Conservation (phyloP, 2,888 invertebrate genomes). For the Euplexia lucipara region DNA sequence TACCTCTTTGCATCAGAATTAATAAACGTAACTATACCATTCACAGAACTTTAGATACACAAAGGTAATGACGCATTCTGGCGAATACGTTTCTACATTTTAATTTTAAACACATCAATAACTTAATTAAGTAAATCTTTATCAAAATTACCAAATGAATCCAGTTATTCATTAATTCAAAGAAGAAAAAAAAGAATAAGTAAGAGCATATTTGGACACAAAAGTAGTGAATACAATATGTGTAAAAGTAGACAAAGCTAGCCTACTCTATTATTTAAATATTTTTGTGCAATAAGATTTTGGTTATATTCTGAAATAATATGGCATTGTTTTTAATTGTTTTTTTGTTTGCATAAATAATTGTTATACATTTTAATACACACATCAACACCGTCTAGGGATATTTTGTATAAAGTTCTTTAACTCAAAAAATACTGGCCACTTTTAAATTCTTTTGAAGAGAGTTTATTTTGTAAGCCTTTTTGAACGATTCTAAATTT, state of each 20-base stretch:
- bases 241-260: neutral
- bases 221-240: neutral
- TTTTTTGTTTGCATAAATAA: conserved; percentile 7
- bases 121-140: conserved; percentile 9
- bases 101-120: conserved; percentile 26
- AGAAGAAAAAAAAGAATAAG: conserved; percentile 4
- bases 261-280: neutral
- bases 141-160: conserved; percentile 19
- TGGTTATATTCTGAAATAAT: conserved; percentile 1
- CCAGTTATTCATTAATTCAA: neutral
- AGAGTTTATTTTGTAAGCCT: too few species aligned
- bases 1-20: conserved; percentile 2
- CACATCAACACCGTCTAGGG: too few species aligned
- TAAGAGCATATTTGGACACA: neutral
- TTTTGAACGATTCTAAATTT: too few species aligned
- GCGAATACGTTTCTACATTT: conserved; percentile 11
- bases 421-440: too few species aligned
- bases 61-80: conserved; percentile 22
- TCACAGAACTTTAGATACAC: conserved; percentile 21
- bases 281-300: conserved; percentile 29
- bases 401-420: too few species aligned
- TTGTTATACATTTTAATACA: too few species aligned
- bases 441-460: too few species aligned
- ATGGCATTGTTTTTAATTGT: neutral
- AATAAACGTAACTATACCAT: conserved; percentile 9